Evolutionary conservation across 1,140 invertebrate genomes (phyloP), one percentile per base, ranked within the genome.

Genomic region (Heterodera carotae): DNA sequence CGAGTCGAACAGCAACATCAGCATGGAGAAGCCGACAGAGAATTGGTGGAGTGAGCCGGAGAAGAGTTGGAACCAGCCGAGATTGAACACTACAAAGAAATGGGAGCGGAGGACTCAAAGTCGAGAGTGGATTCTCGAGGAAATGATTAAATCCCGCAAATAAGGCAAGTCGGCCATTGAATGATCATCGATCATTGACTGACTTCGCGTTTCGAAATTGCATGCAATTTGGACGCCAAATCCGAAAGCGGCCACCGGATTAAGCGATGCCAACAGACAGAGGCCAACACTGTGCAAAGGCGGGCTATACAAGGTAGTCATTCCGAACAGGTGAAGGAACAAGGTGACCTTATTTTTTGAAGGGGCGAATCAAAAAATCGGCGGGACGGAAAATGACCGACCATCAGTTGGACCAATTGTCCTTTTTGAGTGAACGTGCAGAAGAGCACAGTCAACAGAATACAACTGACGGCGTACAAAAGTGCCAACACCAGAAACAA

Each of bases 1-100:
- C 15, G 43, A 59, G 60, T 83, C 82, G 34, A 84, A 29, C 59
- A 84, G 34, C 0, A 83, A 27, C 82, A 83, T 83, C 2, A 83
- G 29, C 8, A 85, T 59, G 36, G 83, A 76, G 29, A 59, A 43
- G 25, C 79, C 82, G 39, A 83, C 53, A 25, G 82, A 68, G 33
- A 83, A 83, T 18, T 75, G 71, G 33, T 56, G 48, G 12, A 69
- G 69, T 10, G 66, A 73, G 39, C 69, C 70, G 31, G 39, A 34
- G 34, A 83, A 83, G 0, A 82, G 69, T 2, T 85, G 81, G 5
- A 64, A 10, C 82, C 82, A 83, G 8, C 69, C 79, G 59, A 83
- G 43, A 59, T 81, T 53, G 27, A 75, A 59, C 66, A 76, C 81
- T 82, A n/a, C n/a, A n/a, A n/a, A n/a, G n/a, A n/a, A 43, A 43